Evolutionary conservation across 2,888 invertebrate genomes (phyloP), one percentile per base, ranked within the genome.

Genomic region (Sepiola atlantica): DNA sequence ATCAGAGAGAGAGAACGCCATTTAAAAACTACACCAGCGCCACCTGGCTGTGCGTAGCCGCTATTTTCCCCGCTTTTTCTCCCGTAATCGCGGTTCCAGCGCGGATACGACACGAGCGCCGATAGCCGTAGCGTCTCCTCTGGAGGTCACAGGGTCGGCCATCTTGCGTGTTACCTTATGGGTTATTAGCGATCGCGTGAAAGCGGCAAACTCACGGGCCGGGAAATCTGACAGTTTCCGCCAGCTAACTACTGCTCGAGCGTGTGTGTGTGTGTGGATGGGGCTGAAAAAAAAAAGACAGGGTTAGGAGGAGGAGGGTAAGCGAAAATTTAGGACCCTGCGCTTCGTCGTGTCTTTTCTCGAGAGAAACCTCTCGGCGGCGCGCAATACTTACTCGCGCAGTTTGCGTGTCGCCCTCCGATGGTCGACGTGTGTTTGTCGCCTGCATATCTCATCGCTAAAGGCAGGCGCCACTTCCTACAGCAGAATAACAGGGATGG

Each of bases 141-240:
- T 54, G n/a, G 32, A 8, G 92, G 92, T 92, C 92, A 28, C n/a
- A 45, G 54, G 92, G 92, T 54, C 92, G 55, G n/a, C 28, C 35
- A 32, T 45, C 92, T 28, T 92, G 92, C 92, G 92, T 92, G 92
- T 92, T 92, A 16, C 92, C 55, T n/a, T 92, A 54, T 55, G 54
- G 35, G 54, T 55, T 45, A 54, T 92, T 92, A n/a, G 92, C 45
- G 54, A 92, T 92, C 92, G 45, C 92, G 92, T 92, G 92, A 54
- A 92, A 55, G 20, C 24, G 28, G 35, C 35, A 28, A 24, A 55
- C 45, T 92, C 92, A 55, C 18, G 54, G 18, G 16, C 92, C 20
- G 55, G 35, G 45, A 45, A 55, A 45, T 91, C 45, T 91, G 35
- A 54, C 91, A 45, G 91, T 91, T 91, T 28, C 54, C 16, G 91